A percentile compares a stretch with the other conserved stretches of the same genome.
Conservation (phyloP, 2,797 vertebrate genomes). For the Semaprochilodus insignis region DNA sequence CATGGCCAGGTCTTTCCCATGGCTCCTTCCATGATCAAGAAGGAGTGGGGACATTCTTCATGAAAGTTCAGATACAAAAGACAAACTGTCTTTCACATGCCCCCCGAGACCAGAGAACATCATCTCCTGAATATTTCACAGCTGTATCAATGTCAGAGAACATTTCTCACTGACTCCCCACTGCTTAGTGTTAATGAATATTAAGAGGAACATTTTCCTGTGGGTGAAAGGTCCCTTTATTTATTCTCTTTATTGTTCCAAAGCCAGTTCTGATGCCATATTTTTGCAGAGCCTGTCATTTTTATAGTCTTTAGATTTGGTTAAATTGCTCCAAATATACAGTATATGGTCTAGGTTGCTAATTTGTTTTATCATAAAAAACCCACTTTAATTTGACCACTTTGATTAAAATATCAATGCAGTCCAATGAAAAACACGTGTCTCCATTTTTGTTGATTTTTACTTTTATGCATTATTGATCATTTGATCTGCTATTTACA, state of each 20-base stretch:
- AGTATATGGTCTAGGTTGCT: background rate
- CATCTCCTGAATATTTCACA: slow-evolving; percentile 71
- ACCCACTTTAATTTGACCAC: too few relatives aligned
- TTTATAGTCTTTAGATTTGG: slow-evolving; percentile 20
- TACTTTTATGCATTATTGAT: too few relatives aligned
- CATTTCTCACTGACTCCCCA: slow-evolving; percentile 66
- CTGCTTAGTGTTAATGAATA: slow-evolving; percentile 72
- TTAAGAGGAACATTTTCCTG: slow-evolving; percentile 75
- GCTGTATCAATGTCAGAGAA: slow-evolving; percentile 62
- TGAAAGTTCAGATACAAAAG: slow-evolving; percentile 62
- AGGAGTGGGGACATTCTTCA: slow-evolving; percentile 46
- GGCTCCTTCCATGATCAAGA: slow-evolving; percentile 52
- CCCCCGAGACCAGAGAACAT: slow-evolving; percentile 65
- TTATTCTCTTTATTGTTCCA: slow-evolving; percentile 74
- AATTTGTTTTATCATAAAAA: too few relatives aligned
- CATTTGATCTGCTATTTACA: too few relatives aligned
- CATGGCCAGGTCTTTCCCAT: slow-evolving; percentile 57
- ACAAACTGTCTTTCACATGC: slow-evolving; percentile 59
- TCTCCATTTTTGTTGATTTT: too few relatives aligned
- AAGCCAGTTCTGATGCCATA: slow-evolving; percentile 52
- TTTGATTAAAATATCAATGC: too few relatives aligned
- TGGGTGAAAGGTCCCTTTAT: slow-evolving; percentile 69
- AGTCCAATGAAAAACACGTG: too few relatives aligned
- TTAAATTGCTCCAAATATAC: slow-evolving; percentile 18
- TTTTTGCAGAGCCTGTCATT: slow-evolving; percentile 34